Evolutionary conservation across 1,140 invertebrate species (phyloP).

Genomic region (Mya arenaria): DNA sequence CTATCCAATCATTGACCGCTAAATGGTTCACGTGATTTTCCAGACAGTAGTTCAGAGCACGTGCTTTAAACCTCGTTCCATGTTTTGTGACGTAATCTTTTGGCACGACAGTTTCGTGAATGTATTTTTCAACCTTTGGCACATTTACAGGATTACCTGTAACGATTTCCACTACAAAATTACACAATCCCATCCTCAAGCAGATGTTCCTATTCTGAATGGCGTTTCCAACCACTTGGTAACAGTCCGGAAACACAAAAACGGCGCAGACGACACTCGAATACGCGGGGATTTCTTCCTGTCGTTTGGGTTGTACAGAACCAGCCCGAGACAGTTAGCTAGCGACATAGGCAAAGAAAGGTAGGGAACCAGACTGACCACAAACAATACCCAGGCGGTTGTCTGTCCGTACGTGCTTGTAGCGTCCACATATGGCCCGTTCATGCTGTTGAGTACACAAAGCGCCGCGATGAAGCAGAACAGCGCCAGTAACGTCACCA

Average conservation of each 20-base stretch:
- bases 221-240: conserved; percentile 94
- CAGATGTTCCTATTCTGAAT: conserved; percentile 93
- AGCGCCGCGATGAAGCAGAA: no score
- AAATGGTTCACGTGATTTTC: conserved; percentile 93
- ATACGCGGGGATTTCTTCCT: conserved; percentile 90
- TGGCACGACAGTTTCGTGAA: conserved; percentile 93
- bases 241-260: conserved; percentile 96
- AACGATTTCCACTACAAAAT: conserved; percentile 98
- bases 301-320: conserved; percentile 95
- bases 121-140: conserved; percentile 85
- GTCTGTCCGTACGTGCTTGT: not conserved
- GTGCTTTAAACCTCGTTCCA: conserved; percentile 96
- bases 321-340: conserved; percentile 84
- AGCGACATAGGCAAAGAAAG: conserved; percentile 43
- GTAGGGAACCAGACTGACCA: conserved; percentile 18
- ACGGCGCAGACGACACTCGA: conserved; percentile 94
- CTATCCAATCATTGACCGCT: conserved; percentile 96
- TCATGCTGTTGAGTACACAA: no score
- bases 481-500: no score
- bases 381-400: not conserved
- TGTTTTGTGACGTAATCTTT: conserved; percentile 91
- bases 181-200: conserved; percentile 93
- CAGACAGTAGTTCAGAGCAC: conserved; percentile 97
- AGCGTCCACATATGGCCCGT: no score
- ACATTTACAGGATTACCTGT: conserved; percentile 93